Evolutionary conservation across 2,113 vertebrate species (phyloP), one percentile per base, ranked within the genome.

Genomic region (Fukomys damarensis): DNA sequence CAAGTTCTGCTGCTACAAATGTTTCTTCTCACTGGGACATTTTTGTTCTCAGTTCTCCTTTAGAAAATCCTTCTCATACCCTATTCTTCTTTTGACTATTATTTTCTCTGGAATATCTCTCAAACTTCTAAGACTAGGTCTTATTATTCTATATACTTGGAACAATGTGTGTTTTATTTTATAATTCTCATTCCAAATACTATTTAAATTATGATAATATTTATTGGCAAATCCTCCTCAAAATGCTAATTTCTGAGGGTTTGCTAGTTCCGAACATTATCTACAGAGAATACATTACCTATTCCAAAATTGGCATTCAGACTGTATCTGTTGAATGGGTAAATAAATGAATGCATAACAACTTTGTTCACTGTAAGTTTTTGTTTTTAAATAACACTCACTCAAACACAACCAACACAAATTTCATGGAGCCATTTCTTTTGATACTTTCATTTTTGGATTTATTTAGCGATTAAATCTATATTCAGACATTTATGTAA

Each of bases 401-500:
- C 24, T 4, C 10, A 49, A 96, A 89, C 32, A 14, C n/a, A 93
- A 19, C 54, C 58, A 72, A 68, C 49, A 52, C 35, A 82, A 94
- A 88, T 19, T 86, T 77, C 11, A 80, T 12, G 8, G 52, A 91
- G 38, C 43, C 74, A 82, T 5, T 84, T 80, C 43, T 90, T 91
- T 85, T 41, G n/a, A 74, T 59, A 77, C 12, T 86, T 93, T 96
- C 24, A 83, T 59, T 91, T 95, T 43, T 89, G 58, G 68, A 86
- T 91, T 92, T 88, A 59, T 63, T 90, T 86, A 72, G 41, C 94
- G 49, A 93, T 52, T 7, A 80, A 81, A 74, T 89, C 79, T 91
- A 58, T 72, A 95, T 83, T n/a, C 58, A 95, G 68, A 41, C 41
- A 94, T 89, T 96, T 96, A 84, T 84, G 77, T 41, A 95, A 94